Conservation (phyloP, 2,797 vertebrate species). For the Poecilia wingei region DNA sequence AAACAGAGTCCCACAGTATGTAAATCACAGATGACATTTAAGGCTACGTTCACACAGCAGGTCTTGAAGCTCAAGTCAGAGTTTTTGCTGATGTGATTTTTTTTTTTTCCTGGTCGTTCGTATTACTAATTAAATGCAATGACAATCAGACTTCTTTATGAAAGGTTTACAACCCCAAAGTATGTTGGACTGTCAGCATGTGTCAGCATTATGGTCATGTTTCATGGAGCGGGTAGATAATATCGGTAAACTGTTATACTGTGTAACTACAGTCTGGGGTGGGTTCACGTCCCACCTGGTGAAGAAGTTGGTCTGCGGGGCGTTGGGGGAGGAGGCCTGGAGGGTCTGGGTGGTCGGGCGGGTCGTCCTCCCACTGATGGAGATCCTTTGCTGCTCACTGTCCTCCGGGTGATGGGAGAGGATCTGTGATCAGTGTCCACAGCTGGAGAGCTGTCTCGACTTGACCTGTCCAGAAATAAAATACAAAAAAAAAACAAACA, state of each 20-base stretch:
- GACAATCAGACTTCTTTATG: too few species aligned
- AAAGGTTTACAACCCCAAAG: too few species aligned
- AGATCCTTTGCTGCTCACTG: slow-evolving; percentile 84
- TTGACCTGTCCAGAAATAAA: slow-evolving; percentile 71
- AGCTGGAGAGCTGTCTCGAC: slow-evolving; percentile 83
- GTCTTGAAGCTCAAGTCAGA: too few species aligned
- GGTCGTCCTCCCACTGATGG: slow-evolving; percentile 84
- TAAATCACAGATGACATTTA: not conserved
- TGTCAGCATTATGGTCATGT: too few species aligned
- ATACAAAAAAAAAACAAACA: not conserved
- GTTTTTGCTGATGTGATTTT: too few species aligned
- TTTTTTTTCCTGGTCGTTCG: too few species aligned
- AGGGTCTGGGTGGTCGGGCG: slow-evolving; percentile 85
- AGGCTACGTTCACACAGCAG: too few species aligned
- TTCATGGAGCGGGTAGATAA: too few species aligned
- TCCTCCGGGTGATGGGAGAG: slow-evolving; percentile 76
- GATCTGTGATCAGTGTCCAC: slow-evolving; percentile 85
- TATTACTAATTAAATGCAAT: too few species aligned
- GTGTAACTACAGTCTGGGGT: not conserved
- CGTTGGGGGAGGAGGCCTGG: slow-evolving; percentile 89
- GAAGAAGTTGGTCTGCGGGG: slow-evolving; percentile 87
- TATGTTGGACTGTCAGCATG: too few species aligned
- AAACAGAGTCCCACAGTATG: not conserved
- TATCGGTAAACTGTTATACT: not conserved
- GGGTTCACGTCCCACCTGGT: slow-evolving; percentile 71